Percentiles rank a stretch among this genome's conserved stretches.
These are phyloP conservation scores for Sebastes oblongus DNA, from an alignment of 2,797 vertebrate genomes.

Conservation along the genomic window DNA sequence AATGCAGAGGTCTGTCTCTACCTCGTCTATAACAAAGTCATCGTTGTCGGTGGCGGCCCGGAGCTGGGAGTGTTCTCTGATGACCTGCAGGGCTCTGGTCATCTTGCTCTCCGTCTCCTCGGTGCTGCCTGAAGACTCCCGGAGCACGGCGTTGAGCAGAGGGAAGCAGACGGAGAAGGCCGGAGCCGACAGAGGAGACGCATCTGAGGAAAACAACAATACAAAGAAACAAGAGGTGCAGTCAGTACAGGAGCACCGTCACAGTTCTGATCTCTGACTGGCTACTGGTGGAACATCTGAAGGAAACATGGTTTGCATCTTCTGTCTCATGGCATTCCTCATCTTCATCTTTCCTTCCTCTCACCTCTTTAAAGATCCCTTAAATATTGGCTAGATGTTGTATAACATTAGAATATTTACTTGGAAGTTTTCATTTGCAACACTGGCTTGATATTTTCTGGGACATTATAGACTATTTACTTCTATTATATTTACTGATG, in stretches of 20 bases:
- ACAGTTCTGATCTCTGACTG: neutral
- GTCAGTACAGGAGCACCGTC: neutral
- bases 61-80: constrained; percentile 89
- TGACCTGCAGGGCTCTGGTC: constrained; percentile 88
- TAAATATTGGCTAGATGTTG: neutral
- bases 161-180: constrained; percentile 92
- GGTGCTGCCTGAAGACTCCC: constrained; percentile 80
- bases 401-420: neutral
- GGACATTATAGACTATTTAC: neutral
- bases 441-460: neutral
- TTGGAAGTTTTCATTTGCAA: neutral
- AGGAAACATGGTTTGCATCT: neutral
- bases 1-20: constrained; percentile 23
- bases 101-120: constrained; percentile 88
- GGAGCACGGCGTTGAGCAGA: constrained; percentile 90
- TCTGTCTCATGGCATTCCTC: neutral
- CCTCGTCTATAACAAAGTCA: constrained; percentile 88
- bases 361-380: neutral
- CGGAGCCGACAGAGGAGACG: constrained; percentile 76
- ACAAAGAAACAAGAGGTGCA: neutral
- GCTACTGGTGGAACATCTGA: neutral
- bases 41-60: constrained; percentile 74
- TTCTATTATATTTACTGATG: neutral
- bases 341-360: neutral
- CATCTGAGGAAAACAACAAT: constrained; percentile 43